Percentiles rank a stretch among this genome's conserved stretches.
Evolutionary conservation across 2,113 vertebrate genomes (phyloP).

Genomic region (Donacobius atricapilla): DNA sequence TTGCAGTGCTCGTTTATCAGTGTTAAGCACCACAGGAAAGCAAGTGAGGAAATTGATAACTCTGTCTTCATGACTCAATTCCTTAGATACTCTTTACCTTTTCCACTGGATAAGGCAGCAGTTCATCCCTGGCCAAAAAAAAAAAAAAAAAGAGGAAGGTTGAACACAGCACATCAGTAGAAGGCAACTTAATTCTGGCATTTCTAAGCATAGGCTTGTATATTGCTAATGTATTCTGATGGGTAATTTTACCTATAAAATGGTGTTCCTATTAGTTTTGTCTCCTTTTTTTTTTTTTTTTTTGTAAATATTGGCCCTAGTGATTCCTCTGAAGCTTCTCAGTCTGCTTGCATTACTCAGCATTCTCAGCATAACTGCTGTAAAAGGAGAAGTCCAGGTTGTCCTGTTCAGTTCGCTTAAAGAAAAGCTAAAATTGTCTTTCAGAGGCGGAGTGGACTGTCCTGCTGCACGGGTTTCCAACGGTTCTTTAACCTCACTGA

Average conservation of each 20-base stretch:
- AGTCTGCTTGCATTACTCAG: background rate
- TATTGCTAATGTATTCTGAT: background rate
- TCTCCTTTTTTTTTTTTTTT: too few species aligned
- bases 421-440: background rate
- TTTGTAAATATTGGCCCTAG: background rate
- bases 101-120: background rate
- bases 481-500: background rate
- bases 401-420: background rate
- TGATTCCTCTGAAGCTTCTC: background rate
- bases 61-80: background rate
- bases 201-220: background rate
- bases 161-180: background rate
- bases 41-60: background rate
- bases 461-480: background rate
- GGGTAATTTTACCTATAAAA: background rate
- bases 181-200: background rate
- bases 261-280: background rate
- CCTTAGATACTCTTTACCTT: background rate
- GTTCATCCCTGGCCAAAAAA: background rate
- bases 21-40: background rate
- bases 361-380: too few species aligned
- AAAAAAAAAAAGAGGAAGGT: accelerated
- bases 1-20: background rate
- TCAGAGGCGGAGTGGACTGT: background rate
- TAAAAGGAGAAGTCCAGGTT: background rate